Evolutionary conservation across 1,140 invertebrate species (phyloP).

Genomic region (Papilio helenus): DNA sequence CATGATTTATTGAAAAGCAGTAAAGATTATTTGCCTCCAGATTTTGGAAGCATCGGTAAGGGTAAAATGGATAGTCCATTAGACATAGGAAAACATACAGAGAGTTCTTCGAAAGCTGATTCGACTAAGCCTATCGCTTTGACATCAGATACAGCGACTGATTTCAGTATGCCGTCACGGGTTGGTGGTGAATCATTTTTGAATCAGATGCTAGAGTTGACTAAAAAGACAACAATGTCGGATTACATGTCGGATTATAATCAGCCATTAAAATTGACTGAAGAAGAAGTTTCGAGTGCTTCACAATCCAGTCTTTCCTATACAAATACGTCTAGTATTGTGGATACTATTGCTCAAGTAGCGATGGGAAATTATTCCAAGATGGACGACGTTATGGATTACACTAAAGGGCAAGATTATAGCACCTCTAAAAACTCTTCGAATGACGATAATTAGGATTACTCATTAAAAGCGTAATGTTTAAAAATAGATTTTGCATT

Average conservation of each 20-base stretch:
- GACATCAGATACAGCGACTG: conserved; percentile 60
- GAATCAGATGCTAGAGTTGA: conserved; percentile 81
- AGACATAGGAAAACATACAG: conserved; percentile 63
- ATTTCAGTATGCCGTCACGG: conserved; percentile 72
- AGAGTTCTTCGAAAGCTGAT: conserved; percentile 63
- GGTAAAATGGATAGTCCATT: conserved; percentile 67
- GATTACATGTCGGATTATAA: conserved; percentile 76
- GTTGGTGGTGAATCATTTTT: conserved; percentile 77
- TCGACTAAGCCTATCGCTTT: conserved; percentile 58
- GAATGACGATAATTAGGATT: conserved; percentile 62
- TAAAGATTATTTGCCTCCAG: conserved; percentile 81
- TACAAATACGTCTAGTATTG: conserved; percentile 70
- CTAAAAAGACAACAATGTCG: conserved; percentile 80
- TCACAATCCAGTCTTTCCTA: conserved; percentile 72
- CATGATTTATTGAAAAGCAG: conserved; percentile 77
- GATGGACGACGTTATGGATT: conserved; percentile 71
- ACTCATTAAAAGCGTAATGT: not conserved
- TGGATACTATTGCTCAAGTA: conserved; percentile 75
- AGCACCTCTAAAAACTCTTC: conserved; percentile 56
- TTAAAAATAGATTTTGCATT: not conserved
- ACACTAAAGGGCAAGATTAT: conserved; percentile 74
- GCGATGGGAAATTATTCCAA: conserved; percentile 75
- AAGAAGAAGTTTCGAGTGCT: conserved; percentile 68
- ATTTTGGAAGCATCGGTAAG: conserved; percentile 78
- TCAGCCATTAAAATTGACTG: conserved; percentile 72